Conservation (phyloP, 2,888 invertebrate genomes). For the Drosophila macrospina region DNA sequence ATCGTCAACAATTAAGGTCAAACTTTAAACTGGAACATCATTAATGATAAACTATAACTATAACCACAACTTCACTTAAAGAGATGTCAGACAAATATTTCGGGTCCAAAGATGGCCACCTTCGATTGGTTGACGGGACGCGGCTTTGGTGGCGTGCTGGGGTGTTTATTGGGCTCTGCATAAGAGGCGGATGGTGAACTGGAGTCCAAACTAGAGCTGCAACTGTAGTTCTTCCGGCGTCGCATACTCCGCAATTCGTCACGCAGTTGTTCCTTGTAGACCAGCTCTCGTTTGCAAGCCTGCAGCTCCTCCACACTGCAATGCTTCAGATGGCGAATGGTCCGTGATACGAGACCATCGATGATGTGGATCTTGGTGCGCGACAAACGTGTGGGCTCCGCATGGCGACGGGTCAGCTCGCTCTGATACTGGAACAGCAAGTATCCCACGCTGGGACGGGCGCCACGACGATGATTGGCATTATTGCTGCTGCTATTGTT, state of each 20-base stretch:
- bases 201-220: background rate
- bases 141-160: constrained; percentile 65
- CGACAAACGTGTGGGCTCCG: constrained; percentile 60
- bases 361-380: constrained; percentile 74
- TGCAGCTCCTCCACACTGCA: constrained; percentile 73
- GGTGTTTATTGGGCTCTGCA: constrained; percentile 30
- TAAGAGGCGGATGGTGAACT: background rate
- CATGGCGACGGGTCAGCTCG: constrained; percentile 67
- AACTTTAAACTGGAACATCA: constrained; percentile 15
- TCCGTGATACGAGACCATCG: constrained; percentile 68
- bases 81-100: constrained; percentile 59
- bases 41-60: constrained; percentile 9
- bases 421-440: constrained; percentile 73
- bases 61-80: background rate
- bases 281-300: constrained; percentile 69
- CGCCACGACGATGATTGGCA: constrained; percentile 50
- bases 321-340: constrained; percentile 63
- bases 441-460: constrained; percentile 67
- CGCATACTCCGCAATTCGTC: constrained; percentile 55
- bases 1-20: constrained; percentile 77
- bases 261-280: constrained; percentile 71
- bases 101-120: constrained; percentile 56
- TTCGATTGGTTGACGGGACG: constrained; percentile 15
- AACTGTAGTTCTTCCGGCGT: constrained; percentile 37
- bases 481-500: constrained; percentile 9